Percentiles rank a stretch among this genome's conserved stretches.
phyloP scores from a whole-genome alignment of 37 sponge, comb jelly and placozoan genomes.

The Eunapius fragilis region DNA sequence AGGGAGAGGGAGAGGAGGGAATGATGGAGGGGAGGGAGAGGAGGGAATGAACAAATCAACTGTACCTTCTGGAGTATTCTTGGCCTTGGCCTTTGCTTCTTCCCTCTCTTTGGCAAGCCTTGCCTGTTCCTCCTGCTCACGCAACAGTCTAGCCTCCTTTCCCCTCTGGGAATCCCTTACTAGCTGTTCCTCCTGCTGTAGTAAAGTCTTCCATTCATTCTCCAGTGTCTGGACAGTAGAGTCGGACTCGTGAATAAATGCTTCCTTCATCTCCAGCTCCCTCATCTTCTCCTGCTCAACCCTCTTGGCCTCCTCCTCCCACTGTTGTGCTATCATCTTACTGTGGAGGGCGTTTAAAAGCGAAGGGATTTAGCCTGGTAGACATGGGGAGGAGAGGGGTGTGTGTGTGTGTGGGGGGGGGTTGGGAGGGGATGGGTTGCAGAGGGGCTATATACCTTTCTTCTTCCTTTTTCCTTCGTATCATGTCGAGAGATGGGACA shows the following conservation, averaged over 20 bases:
- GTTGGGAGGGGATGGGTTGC: neutral
- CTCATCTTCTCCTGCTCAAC: neutral
- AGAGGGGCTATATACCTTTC: neutral
- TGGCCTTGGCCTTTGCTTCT: neutral
- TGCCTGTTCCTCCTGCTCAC: slow-evolving; percentile 45
- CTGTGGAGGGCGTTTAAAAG: neutral
- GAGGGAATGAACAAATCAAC: neutral
- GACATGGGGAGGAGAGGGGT: neutral
- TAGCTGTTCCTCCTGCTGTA: slow-evolving; percentile 30
- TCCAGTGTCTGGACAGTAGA: neutral
- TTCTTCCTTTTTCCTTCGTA: slow-evolving; percentile 1
- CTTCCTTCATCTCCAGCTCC: neutral
- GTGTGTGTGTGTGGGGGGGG: neutral
- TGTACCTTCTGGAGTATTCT: neutral
- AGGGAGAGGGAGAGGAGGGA: too few species aligned
- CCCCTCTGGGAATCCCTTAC: slow-evolving; percentile 41
- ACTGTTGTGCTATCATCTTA: neutral
- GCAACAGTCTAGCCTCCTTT: slow-evolving; percentile 28
- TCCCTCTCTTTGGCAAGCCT: slow-evolving; percentile 29
- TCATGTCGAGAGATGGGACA: neutral
- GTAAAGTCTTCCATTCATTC: neutral
- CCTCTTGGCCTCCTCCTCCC: neutral
- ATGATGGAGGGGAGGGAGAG: too few species aligned
- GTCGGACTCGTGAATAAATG: neutral
- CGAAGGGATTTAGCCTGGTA: neutral